Conservation (phyloP, 1,140 invertebrate species). For the Trigoniulus corallinus region DNA sequence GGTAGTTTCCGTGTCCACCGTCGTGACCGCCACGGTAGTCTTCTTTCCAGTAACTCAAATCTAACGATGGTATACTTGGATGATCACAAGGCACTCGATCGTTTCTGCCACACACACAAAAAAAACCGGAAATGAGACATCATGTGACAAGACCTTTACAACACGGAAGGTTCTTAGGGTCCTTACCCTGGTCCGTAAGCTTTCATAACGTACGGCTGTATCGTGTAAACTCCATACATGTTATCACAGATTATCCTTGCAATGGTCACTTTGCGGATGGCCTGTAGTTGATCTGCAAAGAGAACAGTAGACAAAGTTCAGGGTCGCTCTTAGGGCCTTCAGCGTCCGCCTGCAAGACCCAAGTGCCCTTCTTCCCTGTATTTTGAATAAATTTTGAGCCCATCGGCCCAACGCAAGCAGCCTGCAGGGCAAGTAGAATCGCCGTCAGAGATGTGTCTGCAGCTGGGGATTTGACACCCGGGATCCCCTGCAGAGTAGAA, state of each 20-base stretch:
- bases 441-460: too few species aligned
- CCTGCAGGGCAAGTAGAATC: too few species aligned
- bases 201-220: conserved; percentile 23
- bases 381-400: too few species aligned
- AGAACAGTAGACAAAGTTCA: conserved; percentile 4
- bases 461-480: too few species aligned
- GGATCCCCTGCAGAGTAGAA: too few species aligned
- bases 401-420: too few species aligned
- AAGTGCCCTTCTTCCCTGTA: not conserved
- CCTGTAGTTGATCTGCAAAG: conserved; percentile 19
- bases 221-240: conserved; percentile 19
- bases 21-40: not conserved
- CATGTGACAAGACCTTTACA: conserved; percentile 12
- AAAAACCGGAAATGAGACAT: not conserved
- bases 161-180: not conserved
- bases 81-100: conserved; percentile 25
- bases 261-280: conserved; percentile 20
- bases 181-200: conserved; percentile 17
- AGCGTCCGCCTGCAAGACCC: too few species aligned
- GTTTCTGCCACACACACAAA: conserved; percentile 22
- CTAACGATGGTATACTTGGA: conserved; percentile 24
- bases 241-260: conserved; percentile 24
- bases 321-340: not conserved
- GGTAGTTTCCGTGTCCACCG: not conserved
- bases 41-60: conserved; percentile 28